These are phyloP conservation scores for Gandaritis pyraliata DNA, from an alignment of 2,888 invertebrate genomes.

Conservation along the genomic window DNA sequence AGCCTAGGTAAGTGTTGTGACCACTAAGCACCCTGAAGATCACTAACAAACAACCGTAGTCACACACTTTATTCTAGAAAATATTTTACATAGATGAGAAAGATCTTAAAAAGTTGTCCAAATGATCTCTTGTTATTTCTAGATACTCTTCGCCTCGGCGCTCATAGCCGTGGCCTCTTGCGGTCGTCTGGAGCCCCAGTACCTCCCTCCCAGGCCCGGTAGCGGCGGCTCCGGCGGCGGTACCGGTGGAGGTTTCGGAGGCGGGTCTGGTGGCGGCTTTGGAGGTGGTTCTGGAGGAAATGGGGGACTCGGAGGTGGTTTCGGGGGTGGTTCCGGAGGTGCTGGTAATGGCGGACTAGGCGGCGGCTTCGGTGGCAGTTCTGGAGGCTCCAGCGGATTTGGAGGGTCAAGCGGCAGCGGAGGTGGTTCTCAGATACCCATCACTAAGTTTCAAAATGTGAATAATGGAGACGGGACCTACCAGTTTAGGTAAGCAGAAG, in stretches of 20 bases:
- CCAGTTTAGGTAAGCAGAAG: slow-evolving; percentile 81
- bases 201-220: slow-evolving; percentile 52
- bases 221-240: slow-evolving; percentile 46
- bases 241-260: slow-evolving; percentile 46
- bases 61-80: not conserved
- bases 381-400: slow-evolving; percentile 48
- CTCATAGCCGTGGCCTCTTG: slow-evolving; percentile 65
- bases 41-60: too few species aligned
- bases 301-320: slow-evolving; percentile 45
- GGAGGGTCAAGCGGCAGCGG: slow-evolving; percentile 51
- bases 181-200: slow-evolving; percentile 59
- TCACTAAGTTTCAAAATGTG: slow-evolving; percentile 85
- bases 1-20: too few species aligned
- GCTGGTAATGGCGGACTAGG: slow-evolving; percentile 38
- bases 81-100: not conserved
- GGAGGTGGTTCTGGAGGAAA: slow-evolving; percentile 61
- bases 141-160: slow-evolving; percentile 58
- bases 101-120: not conserved
- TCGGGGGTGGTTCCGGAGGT: slow-evolving; percentile 56
- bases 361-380: slow-evolving; percentile 54
- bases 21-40: too few species aligned
- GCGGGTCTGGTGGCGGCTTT: slow-evolving; percentile 45
- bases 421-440: slow-evolving; percentile 80
- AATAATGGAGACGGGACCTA: slow-evolving; percentile 88
- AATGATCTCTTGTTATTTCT: slow-evolving; percentile 23